Percentiles rank a stretch among this genome's conserved stretches.
These are phyloP conservation scores for Drosophila borealis DNA, from an alignment of 2,888 invertebrate genomes.

Conservation along the genomic window DNA sequence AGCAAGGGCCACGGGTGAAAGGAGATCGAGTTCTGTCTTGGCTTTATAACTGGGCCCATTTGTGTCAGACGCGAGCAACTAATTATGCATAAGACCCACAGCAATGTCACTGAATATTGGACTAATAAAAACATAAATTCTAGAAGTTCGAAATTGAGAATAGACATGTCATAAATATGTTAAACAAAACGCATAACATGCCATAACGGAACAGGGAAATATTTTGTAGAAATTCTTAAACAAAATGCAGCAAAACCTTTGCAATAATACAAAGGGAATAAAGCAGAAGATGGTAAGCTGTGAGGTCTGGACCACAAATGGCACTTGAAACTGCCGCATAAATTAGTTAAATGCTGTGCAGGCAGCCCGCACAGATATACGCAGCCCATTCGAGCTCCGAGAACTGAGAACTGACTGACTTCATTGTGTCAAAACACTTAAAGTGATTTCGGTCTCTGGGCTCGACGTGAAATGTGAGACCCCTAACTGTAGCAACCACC, in stretches of 20 bases:
- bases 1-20: constrained; percentile 32
- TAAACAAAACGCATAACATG: constrained; percentile 74
- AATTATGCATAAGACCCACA: constrained; percentile 74
- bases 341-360: constrained; percentile 69
- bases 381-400: neutral
- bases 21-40: constrained; percentile 37
- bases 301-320: constrained; percentile 77
- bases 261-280: constrained; percentile 53
- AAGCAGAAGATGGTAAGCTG: constrained; percentile 34
- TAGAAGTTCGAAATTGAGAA: constrained; percentile 24
- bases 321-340: constrained; percentile 76
- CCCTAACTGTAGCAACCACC: constrained; percentile 24
- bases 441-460: constrained; percentile 69
- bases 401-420: constrained; percentile 61
- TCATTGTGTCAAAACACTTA: constrained; percentile 79
- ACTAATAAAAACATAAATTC: constrained; percentile 65
- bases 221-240: constrained; percentile 49
- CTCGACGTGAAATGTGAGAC: constrained; percentile 64
- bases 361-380: constrained; percentile 47
- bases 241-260: constrained; percentile 69
- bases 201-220: constrained; percentile 54
- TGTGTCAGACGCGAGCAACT: constrained; percentile 47
- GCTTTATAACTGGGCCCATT: constrained; percentile 27
- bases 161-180: constrained; percentile 73
- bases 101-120: constrained; percentile 48